Evolutionary conservation across 2,888 invertebrate species (phyloP).

Genomic region (Bursaphelenchus okinawaensis): DNA sequence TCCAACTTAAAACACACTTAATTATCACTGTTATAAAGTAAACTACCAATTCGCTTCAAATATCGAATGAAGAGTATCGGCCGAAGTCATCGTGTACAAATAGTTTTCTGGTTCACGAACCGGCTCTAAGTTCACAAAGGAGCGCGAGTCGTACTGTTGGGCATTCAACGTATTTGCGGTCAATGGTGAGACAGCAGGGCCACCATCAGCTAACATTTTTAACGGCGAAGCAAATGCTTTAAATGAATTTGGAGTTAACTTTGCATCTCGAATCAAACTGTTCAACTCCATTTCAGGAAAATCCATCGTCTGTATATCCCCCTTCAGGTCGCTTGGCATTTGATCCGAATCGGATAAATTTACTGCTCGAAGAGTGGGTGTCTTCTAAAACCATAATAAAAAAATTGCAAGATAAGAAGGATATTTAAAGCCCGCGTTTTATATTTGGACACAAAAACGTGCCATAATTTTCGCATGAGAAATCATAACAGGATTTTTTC

Average conservation of each 20-base stretch:
- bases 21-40: too few relatives aligned
- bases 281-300: constrained; percentile 11
- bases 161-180: constrained; percentile 16
- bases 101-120: constrained; percentile 14
- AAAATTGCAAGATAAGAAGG: too few relatives aligned
- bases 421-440: too few relatives aligned
- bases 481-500: too few relatives aligned
- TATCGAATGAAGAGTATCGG: constrained; percentile 15
- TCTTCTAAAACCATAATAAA: too few relatives aligned
- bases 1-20: too few relatives aligned
- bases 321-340: constrained; percentile 5
- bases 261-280: constrained; percentile 5
- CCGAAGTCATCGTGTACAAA: constrained; percentile 12
- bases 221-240: constrained; percentile 24
- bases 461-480: too few relatives aligned
- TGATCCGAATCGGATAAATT: constrained; percentile 12
- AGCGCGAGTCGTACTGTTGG: constrained; percentile 1
- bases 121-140: constrained; percentile 29
- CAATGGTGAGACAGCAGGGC: constrained; percentile 14
- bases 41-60: constrained; percentile 16
- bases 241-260: constrained; percentile 9
- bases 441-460: too few relatives aligned
- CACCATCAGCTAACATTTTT: constrained; percentile 24
- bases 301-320: constrained; percentile 6
- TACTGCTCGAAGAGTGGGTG: too few relatives aligned